phyloP scores from a whole-genome alignment of 2,113 vertebrate species.

The Muscicapa adusta region DNA sequence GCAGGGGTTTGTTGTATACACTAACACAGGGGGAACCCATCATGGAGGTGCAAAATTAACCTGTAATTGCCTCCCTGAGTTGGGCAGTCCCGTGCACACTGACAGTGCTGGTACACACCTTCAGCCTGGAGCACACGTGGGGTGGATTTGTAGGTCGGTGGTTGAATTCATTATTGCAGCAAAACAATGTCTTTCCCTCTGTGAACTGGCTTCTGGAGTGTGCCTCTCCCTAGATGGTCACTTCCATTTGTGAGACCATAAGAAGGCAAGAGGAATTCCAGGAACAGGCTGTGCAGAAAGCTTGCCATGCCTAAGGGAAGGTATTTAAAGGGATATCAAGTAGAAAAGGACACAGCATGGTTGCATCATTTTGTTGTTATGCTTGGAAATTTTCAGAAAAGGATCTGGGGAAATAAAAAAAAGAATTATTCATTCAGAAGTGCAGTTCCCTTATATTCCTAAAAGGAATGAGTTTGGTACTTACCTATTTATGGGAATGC shows the following conservation, averaged over 20 bases:
- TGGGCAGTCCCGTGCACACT: rapidly evolving
- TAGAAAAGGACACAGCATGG: neutral
- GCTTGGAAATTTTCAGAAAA: neutral
- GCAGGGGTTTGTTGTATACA: neutral
- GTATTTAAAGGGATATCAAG: neutral
- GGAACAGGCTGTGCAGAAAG: neutral
- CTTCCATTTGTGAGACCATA: neutral
- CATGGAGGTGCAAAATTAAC: neutral
- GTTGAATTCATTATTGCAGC: rapidly evolving
- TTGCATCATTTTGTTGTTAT: neutral
- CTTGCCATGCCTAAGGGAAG: neutral
- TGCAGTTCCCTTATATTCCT: neutral
- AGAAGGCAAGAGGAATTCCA: neutral
- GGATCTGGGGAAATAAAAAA: neutral
- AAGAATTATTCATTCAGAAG: neutral
- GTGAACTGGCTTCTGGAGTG: neutral
- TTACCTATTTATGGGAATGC: neutral
- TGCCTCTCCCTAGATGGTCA: neutral
- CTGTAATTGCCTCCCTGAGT: neutral
- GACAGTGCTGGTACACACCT: rapidly evolving
- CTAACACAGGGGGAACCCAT: rapidly evolving
- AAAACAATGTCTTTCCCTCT: neutral
- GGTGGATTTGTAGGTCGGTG: too few species aligned
- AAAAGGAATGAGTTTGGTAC: neutral
- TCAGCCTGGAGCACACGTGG: neutral